Conservation (phyloP, 2,888 invertebrate genomes). For the Idaea dimidiata region DNA sequence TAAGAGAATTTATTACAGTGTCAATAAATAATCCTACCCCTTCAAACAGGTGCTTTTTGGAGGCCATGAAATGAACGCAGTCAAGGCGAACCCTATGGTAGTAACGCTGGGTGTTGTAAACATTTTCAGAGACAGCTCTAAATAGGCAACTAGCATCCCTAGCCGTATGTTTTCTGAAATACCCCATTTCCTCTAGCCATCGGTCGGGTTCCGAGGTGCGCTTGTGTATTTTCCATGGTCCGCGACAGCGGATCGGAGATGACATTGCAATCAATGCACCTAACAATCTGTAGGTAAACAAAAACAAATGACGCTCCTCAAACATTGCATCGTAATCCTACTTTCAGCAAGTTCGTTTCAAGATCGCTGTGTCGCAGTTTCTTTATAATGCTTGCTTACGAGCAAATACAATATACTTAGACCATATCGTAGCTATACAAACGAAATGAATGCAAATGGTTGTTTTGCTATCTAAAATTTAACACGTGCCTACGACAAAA, state of each 20-base stretch:
- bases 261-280: constrained; percentile 59
- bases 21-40: constrained; percentile 69
- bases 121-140: constrained; percentile 93
- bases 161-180: constrained; percentile 93
- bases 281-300: constrained; percentile 77
- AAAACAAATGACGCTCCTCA: constrained; percentile 71
- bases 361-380: not conserved
- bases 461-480: constrained; percentile 71
- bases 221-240: constrained; percentile 73
- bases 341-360: not conserved
- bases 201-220: constrained; percentile 83
- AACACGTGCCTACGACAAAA: constrained; percentile 69
- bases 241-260: constrained; percentile 72
- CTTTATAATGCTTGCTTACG: not conserved
- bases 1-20: constrained; percentile 25
- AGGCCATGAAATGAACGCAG: constrained; percentile 87
- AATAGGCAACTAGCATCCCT: constrained; percentile 94
- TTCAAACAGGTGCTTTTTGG: constrained; percentile 83
- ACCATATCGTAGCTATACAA: constrained; percentile 76
- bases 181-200: constrained; percentile 89
- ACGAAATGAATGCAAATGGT: constrained; percentile 70
- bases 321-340: constrained; percentile 17
- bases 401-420: constrained; percentile 19
- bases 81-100: constrained; percentile 87
- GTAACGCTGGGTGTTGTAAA: constrained; percentile 84